These are phyloP conservation scores for Cephus sareptanus DNA, from an alignment of 2,888 invertebrate genomes.

Conservation along the genomic window DNA sequence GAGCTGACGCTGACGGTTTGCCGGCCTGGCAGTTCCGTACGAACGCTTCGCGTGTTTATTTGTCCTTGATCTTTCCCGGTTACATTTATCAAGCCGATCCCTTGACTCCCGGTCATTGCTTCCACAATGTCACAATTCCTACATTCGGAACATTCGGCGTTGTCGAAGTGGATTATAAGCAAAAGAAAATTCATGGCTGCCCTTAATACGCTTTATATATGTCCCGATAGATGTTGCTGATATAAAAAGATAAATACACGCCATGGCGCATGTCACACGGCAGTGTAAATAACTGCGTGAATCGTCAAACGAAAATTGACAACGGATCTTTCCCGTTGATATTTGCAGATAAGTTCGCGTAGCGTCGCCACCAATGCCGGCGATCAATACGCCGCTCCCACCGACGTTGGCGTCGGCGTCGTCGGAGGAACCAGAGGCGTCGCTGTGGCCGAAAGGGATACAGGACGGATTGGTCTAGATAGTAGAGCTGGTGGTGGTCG, in stretches of 20 bases:
- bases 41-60: neutral
- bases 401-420: constrained; percentile 39
- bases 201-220: neutral
- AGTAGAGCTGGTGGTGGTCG: constrained; percentile 5
- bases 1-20: neutral
- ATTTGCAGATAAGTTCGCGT: constrained; percentile 22
- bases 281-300: neutral
- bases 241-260: neutral
- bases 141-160: neutral
- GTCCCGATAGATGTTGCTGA: neutral
- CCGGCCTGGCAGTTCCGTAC: neutral
- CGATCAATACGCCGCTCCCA: constrained; percentile 12
- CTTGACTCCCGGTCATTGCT: neutral
- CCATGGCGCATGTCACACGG: neutral
- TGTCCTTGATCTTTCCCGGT: neutral
- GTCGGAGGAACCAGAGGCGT: constrained; percentile 35
- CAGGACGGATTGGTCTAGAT: constrained; percentile 1
- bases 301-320: neutral
- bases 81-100: neutral
- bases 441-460: constrained; percentile 36
- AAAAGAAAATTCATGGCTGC: neutral
- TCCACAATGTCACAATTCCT: neutral
- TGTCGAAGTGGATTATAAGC: neutral
- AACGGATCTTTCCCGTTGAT: neutral
- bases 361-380: constrained; percentile 20